Percentiles rank a stretch among this genome's conserved stretches.
Evolutionary conservation across 2,888 invertebrate species (phyloP).

Genomic region (Lasioglossum lativentre): DNA sequence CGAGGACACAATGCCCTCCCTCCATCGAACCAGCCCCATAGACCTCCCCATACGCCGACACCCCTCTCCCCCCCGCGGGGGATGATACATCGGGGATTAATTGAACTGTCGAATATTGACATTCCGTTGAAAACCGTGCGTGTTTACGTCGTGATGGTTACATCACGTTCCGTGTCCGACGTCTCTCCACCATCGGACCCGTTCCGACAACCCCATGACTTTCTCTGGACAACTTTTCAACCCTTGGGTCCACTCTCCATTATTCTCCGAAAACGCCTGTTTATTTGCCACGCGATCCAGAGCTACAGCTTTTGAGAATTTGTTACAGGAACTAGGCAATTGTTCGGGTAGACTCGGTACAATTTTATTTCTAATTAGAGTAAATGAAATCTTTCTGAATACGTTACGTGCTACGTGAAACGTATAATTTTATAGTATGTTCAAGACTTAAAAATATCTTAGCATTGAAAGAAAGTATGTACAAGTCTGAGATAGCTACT

Average conservation of each 20-base stretch:
- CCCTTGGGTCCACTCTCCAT: not conserved
- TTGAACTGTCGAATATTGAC: constrained; percentile 79
- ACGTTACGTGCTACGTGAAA: too few relatives aligned
- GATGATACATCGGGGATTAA: constrained; percentile 72
- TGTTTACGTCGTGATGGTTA: constrained; percentile 59
- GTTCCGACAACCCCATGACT: not conserved
- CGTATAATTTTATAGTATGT: too few relatives aligned
- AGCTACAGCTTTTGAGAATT: not conserved
- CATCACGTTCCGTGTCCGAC: constrained; percentile 31
- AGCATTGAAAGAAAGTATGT: too few relatives aligned
- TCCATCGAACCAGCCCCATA: not conserved
- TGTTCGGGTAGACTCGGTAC: too few relatives aligned
- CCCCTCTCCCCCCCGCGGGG: constrained; percentile 28
- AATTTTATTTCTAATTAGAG: too few relatives aligned
- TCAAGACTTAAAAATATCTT: too few relatives aligned
- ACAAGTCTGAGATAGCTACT: too few relatives aligned
- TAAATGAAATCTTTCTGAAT: too few relatives aligned
- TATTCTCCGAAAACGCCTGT: not conserved
- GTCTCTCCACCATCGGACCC: not conserved
- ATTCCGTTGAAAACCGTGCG: constrained; percentile 66
- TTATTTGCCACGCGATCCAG: not conserved
- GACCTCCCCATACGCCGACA: constrained; percentile 31
- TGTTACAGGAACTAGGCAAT: not conserved
- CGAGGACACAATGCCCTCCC: constrained; percentile 36
- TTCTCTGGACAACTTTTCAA: not conserved